Percentiles rank a stretch among this genome's conserved stretches.
Conservation (phyloP, 2,888 invertebrate genomes). For the Endotricha flammealis region DNA sequence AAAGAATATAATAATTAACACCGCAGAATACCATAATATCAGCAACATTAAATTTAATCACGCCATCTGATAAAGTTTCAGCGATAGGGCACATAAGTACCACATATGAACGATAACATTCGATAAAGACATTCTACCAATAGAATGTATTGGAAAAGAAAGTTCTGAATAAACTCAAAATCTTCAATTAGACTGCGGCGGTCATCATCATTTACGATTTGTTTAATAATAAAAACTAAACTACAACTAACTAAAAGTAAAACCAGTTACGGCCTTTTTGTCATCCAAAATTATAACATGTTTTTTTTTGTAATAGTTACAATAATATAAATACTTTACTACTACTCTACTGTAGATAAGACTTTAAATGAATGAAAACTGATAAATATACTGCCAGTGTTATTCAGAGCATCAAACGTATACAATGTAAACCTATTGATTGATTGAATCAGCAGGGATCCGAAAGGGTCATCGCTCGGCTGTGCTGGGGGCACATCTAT, state of each 20-base stretch:
- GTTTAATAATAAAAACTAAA: too few species aligned
- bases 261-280: too few species aligned
- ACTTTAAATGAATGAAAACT: too few species aligned
- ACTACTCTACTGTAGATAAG: too few species aligned
- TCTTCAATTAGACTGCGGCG: too few species aligned
- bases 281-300: too few species aligned
- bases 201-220: too few species aligned
- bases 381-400: neutral
- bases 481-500: conserved; percentile 42
- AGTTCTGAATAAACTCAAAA: too few species aligned
- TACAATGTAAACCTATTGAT: conserved; percentile 11
- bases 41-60: neutral
- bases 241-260: too few species aligned
- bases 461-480: conserved; percentile 56
- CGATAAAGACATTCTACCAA: conserved; percentile 1
- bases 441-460: conserved; percentile 20
- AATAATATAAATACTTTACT: too few species aligned
- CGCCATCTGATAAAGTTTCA: neutral
- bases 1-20: neutral
- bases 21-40: neutral
- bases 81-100: neutral
- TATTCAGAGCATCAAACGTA: neutral
- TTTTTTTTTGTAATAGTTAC: too few species aligned
- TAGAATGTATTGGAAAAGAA: too few species aligned
- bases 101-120: neutral